Percentiles rank a stretch among this genome's conserved stretches.
phyloP scores from a whole-genome alignment of 2,113 vertebrate species.

The Neolamprologus devosi region DNA sequence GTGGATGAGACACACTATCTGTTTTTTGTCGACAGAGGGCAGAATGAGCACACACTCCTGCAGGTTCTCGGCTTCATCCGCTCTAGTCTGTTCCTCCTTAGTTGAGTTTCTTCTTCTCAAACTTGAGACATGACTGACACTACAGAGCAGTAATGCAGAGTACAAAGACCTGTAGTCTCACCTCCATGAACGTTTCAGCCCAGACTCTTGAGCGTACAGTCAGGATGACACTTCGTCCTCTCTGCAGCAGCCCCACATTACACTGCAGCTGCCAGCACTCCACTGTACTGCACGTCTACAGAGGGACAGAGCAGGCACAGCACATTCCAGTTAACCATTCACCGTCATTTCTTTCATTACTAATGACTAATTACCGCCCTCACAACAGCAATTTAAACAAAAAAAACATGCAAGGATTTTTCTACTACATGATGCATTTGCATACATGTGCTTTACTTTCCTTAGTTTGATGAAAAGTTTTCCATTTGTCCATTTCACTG shows the following conservation, averaged over 20 bases:
- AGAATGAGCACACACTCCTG: not conserved
- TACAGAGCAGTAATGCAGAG: not conserved
- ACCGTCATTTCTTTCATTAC: not conserved
- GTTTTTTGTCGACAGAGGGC: conserved; percentile 4
- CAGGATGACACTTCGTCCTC: conserved; percentile 73
- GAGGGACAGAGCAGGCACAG: not conserved
- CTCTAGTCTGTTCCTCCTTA: not conserved
- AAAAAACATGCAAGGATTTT: not conserved
- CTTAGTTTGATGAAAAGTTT: not conserved
- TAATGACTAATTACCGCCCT: not conserved
- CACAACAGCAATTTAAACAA: not conserved
- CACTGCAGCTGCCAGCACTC: conserved; percentile 80
- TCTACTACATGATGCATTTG: not conserved
- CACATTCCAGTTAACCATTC: not conserved
- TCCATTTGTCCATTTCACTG: not conserved
- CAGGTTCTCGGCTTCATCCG: not conserved
- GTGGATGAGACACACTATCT: not conserved
- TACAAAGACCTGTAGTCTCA: conserved; percentile 7
- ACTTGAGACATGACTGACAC: not conserved
- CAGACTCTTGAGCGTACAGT: conserved; percentile 78
- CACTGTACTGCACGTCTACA: conserved; percentile 74
- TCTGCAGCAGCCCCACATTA: conserved; percentile 70
- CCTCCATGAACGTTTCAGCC: conserved; percentile 81
- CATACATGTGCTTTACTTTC: not conserved
- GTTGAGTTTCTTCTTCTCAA: not conserved